phyloP scores from a whole-genome alignment of 2,888 invertebrate genomes.

The Sepioteuthis lessoniana region DNA sequence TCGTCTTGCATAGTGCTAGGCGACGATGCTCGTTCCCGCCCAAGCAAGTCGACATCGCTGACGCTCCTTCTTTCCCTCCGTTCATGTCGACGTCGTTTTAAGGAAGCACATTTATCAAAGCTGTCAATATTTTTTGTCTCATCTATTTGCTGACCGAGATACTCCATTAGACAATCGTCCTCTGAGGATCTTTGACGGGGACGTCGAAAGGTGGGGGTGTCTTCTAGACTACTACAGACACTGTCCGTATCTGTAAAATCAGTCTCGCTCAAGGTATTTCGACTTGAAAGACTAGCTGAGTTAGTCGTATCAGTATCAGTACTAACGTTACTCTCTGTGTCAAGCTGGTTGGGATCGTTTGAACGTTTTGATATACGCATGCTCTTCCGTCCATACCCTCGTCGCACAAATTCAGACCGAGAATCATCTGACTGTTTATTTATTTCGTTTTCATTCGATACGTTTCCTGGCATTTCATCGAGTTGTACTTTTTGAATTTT shows the following conservation, averaged over 20 bases:
- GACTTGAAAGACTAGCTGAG: not conserved
- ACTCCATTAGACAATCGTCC: constrained; percentile 64
- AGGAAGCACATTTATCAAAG: constrained; percentile 67
- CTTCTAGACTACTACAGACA: constrained; percentile 57
- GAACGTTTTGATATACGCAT: constrained; percentile 56
- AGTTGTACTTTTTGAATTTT: constrained; percentile 68
- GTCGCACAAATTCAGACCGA: constrained; percentile 58
- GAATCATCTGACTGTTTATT: constrained; percentile 47
- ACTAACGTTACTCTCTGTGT: not conserved
- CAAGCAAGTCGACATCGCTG: constrained; percentile 57
- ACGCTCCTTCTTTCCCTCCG: constrained; percentile 57
- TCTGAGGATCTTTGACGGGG: constrained; percentile 46
- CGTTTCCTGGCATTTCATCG: constrained; percentile 53
- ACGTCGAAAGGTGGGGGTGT: constrained; percentile 51
- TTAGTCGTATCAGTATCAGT: not conserved
- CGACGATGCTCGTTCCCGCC: constrained; percentile 70
- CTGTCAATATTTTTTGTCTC: constrained; percentile 55
- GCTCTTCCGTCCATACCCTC: constrained; percentile 61
- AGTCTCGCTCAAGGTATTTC: not conserved
- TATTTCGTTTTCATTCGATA: not conserved
- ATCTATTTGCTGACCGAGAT: constrained; percentile 55
- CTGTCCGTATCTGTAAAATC: constrained; percentile 56
- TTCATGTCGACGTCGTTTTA: constrained; percentile 59
- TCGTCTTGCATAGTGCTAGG: constrained; percentile 57
- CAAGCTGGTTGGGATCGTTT: not conserved